phyloP scores from a whole-genome alignment of 2,113 vertebrate genomes.

The Lepidothrix coronata region DNA sequence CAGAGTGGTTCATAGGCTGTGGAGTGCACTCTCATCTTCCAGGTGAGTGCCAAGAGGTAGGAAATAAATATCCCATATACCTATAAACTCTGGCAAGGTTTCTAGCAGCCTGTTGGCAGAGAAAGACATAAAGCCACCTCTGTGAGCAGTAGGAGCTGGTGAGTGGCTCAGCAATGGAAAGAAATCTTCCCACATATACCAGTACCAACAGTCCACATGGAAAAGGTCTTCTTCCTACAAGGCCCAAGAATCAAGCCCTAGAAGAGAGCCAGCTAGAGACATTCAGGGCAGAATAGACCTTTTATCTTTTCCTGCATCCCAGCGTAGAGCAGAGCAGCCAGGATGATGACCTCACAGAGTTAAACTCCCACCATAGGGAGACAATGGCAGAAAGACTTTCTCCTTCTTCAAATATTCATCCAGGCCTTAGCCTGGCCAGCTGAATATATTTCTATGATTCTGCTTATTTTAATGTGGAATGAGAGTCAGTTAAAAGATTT shows the following conservation, averaged over 20 bases:
- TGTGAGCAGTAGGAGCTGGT: neutral
- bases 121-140: neutral
- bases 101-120: neutral
- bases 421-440: neutral
- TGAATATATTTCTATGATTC: neutral
- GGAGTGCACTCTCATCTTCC: neutral
- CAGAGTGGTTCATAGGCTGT: neutral
- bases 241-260: neutral
- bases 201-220: neutral
- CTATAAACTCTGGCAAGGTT: neutral
- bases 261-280: neutral
- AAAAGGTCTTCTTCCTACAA: neutral
- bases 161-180: neutral
- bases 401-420: neutral
- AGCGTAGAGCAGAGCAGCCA: neutral
- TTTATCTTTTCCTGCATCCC: neutral
- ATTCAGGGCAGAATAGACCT: neutral
- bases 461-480: neutral
- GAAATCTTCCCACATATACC: neutral
- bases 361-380: neutral
- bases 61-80: neutral
- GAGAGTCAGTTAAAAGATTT: neutral
- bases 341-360: neutral
- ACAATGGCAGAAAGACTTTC: neutral
- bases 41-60: neutral